Percentiles rank a stretch among this genome's conserved stretches.
phyloP scores from a whole-genome alignment of 2,888 invertebrate genomes.

The Aspidiotus rigidus region DNA sequence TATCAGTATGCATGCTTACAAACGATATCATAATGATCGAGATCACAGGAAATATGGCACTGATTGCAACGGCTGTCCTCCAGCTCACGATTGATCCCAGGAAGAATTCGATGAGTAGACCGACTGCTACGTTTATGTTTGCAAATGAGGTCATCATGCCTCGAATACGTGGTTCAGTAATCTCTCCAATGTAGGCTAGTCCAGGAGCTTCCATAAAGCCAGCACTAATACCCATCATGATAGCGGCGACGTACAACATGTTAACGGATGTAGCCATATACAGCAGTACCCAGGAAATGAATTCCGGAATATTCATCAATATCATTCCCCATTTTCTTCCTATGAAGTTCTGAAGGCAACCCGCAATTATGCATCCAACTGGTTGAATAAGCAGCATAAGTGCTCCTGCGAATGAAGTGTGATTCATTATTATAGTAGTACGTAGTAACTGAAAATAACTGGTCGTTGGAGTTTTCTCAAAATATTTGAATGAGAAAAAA shows the following conservation, averaged over 20 bases:
- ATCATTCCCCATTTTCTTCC: slow-evolving; percentile 51
- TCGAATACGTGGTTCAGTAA: slow-evolving; percentile 46
- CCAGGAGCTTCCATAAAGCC: slow-evolving; percentile 59
- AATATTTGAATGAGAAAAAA: too few species aligned
- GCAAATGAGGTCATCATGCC: slow-evolving; percentile 53
- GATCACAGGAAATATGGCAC: slow-evolving; percentile 46
- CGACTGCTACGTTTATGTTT: slow-evolving; percentile 62
- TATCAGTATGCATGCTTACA: slow-evolving; percentile 42
- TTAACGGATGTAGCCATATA: slow-evolving; percentile 48
- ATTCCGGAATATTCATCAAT: slow-evolving; percentile 51
- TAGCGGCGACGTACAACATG: slow-evolving; percentile 47
- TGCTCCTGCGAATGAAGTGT: slow-evolving; percentile 46
- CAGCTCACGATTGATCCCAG: slow-evolving; percentile 60
- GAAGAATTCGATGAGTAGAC: slow-evolving; percentile 64
- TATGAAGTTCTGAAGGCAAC: slow-evolving; percentile 49
- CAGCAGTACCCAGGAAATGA: slow-evolving; percentile 51
- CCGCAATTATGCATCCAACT: slow-evolving; percentile 51
- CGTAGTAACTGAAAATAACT: too few species aligned
- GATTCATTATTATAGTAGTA: too few species aligned
- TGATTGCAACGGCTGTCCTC: slow-evolving; percentile 58
- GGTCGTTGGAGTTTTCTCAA: too few species aligned
- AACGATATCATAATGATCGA: slow-evolving; percentile 54
- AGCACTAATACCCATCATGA: slow-evolving; percentile 51
- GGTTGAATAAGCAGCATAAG: slow-evolving; percentile 52
- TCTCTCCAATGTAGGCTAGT: slow-evolving; percentile 52